Conservation (phyloP, 2,113 vertebrate species). For the Tetraodon nigroviridis region DNA sequence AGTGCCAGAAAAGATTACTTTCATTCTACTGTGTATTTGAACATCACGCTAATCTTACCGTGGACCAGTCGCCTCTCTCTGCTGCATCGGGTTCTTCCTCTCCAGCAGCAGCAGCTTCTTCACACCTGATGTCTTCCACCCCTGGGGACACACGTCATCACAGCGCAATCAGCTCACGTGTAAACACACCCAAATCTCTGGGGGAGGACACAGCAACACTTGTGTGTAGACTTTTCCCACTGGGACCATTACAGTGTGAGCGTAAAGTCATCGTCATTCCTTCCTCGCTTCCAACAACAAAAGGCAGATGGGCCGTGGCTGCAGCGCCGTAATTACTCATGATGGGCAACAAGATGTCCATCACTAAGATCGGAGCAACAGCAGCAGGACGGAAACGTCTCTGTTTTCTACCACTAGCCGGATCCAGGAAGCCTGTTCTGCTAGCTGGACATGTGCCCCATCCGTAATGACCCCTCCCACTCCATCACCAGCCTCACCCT, state of each 20-base stretch:
- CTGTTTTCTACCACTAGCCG: no score
- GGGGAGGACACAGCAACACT: neutral
- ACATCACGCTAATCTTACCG: slow-evolving; percentile 33
- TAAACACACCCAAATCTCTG: slow-evolving; percentile 2
- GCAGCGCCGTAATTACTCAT: no score
- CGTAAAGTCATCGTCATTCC: neutral
- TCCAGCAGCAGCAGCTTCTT: slow-evolving; percentile 16
- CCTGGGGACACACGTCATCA: slow-evolving; percentile 47
- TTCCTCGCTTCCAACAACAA: neutral
- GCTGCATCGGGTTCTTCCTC: slow-evolving; percentile 32
- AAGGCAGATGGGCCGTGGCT: no score
- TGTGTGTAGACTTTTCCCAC: slow-evolving; percentile 2
- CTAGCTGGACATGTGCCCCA: slow-evolving; percentile 36
- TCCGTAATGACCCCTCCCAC: slow-evolving; percentile 36
- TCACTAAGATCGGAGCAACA: no score
- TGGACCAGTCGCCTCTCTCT: slow-evolving; percentile 27
- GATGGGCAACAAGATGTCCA: no score
- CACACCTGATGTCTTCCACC: slow-evolving; percentile 37
- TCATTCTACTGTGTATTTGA: neutral
- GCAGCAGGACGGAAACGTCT: no score
- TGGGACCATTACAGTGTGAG: neutral
- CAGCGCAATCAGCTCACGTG: slow-evolving; percentile 22
- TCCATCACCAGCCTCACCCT: slow-evolving; percentile 21
- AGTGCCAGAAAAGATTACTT: neutral
- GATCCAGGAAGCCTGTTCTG: neutral